Conservation (phyloP, 2,888 invertebrate species). For the Pelosia muscerda region DNA sequence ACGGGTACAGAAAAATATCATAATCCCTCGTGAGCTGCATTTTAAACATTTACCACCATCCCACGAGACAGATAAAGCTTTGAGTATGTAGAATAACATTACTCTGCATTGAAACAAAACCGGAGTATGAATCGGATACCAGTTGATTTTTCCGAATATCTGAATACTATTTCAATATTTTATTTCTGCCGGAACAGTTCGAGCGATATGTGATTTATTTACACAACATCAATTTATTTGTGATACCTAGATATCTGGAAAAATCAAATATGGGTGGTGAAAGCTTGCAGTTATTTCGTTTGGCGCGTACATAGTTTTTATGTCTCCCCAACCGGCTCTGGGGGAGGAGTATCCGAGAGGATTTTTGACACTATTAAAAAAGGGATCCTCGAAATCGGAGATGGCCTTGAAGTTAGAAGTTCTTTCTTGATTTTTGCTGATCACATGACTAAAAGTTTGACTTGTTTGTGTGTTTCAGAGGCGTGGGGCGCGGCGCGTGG, state of each 20-base stretch:
- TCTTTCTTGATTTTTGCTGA: too few relatives aligned
- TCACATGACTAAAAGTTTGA: slow-evolving; percentile 8
- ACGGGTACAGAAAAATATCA: background rate
- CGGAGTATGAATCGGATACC: background rate
- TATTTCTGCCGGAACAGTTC: background rate
- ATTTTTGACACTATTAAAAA: too few relatives aligned
- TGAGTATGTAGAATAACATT: slow-evolving; percentile 3
- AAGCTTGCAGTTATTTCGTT: too few relatives aligned
- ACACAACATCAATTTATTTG: too few relatives aligned
- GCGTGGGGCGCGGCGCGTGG: slow-evolving; percentile 87
- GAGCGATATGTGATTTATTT: too few relatives aligned
- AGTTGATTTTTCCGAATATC: slow-evolving; percentile 2
- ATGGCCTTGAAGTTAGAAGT: too few relatives aligned
- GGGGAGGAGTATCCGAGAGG: too few relatives aligned
- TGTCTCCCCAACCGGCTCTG: too few relatives aligned
- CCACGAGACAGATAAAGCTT: slow-evolving; percentile 5
- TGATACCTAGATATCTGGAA: background rate
- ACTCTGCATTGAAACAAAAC: background rate
- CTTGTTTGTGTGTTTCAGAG: slow-evolving; percentile 68
- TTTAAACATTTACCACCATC: background rate
- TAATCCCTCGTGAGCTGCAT: background rate
- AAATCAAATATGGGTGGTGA: too few relatives aligned
- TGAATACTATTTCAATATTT: background rate
- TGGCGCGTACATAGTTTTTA: too few relatives aligned
- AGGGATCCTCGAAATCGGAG: background rate